Percentiles rank a stretch among this genome's conserved stretches.
Conservation (phyloP, 2,888 invertebrate species). For the Diarsia dahlii region DNA sequence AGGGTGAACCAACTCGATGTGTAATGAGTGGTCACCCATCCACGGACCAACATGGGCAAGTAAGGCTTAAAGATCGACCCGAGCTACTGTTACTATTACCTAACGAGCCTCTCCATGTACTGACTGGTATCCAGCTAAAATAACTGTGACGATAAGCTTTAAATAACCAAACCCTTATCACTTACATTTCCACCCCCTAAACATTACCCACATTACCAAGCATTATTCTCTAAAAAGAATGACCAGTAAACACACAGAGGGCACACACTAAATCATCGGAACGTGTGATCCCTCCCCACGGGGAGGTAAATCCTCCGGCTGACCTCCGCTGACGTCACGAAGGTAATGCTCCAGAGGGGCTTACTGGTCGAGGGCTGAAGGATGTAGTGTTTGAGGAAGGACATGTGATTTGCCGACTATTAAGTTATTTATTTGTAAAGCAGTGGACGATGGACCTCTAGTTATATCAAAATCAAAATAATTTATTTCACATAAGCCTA, state of each 20-base stretch:
- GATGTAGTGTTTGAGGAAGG: background rate
- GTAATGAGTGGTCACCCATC: too few species aligned
- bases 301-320: constrained; percentile 50
- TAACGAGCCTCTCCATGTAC: too few species aligned
- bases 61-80: too few species aligned
- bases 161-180: background rate
- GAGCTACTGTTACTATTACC: too few species aligned
- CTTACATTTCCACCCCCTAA: background rate
- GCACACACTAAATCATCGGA: constrained; percentile 58
- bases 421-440: background rate
- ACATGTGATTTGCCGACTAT: constrained; percentile 1
- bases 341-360: constrained; percentile 20
- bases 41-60: too few species aligned
- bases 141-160: too few species aligned
- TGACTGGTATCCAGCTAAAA: too few species aligned
- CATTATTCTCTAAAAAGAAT: constrained; percentile 34
- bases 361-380: background rate
- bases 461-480: too few species aligned
- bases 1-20: too few species aligned
- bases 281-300: constrained; percentile 56
- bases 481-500: too few species aligned
- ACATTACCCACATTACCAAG: background rate
- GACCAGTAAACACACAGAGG: constrained; percentile 38
- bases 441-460: too few species aligned
- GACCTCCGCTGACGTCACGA: constrained; percentile 57